These are phyloP conservation scores for Galago senegalensis DNA, from an alignment of 2,797 vertebrate genomes.

Conservation along the genomic window DNA sequence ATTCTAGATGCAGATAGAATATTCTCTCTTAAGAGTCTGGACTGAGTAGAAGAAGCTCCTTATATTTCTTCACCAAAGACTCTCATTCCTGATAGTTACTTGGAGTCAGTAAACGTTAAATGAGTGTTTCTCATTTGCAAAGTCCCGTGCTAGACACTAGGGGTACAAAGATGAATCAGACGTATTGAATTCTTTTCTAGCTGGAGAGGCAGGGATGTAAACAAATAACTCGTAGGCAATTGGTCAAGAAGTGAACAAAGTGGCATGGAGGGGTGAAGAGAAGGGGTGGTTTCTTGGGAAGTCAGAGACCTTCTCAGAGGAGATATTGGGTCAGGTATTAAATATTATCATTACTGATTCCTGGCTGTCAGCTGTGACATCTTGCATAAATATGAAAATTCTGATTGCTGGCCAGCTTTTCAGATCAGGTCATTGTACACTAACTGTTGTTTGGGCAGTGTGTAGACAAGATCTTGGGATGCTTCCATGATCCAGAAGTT, in stretches of 20 bases:
- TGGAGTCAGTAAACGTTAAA: background rate
- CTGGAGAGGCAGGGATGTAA: background rate
- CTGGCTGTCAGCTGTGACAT: background rate
- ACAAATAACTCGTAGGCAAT: background rate
- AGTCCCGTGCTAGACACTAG: background rate
- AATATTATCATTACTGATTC: background rate
- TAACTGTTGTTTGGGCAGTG: background rate
- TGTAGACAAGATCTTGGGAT: background rate
- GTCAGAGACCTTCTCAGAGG: background rate
- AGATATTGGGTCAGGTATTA: background rate
- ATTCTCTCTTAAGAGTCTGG: background rate
- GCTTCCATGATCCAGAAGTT: background rate
- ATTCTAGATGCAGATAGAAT: constrained; percentile 49
- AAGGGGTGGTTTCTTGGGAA: background rate
- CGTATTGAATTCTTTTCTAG: background rate
- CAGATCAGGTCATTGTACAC: background rate
- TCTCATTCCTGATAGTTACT: constrained; percentile 12
- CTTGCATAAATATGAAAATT: background rate
- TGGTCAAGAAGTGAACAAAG: background rate
- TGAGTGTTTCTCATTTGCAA: background rate
- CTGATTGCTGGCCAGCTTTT: background rate
- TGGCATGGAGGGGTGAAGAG: background rate
- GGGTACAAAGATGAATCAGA: background rate
- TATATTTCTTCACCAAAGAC: background rate
- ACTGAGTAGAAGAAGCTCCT: background rate